A percentile compares a stretch with the other conserved stretches of the same genome.
Conservation (phyloP, 2,888 invertebrate genomes). For the Campoplex nolae region DNA sequence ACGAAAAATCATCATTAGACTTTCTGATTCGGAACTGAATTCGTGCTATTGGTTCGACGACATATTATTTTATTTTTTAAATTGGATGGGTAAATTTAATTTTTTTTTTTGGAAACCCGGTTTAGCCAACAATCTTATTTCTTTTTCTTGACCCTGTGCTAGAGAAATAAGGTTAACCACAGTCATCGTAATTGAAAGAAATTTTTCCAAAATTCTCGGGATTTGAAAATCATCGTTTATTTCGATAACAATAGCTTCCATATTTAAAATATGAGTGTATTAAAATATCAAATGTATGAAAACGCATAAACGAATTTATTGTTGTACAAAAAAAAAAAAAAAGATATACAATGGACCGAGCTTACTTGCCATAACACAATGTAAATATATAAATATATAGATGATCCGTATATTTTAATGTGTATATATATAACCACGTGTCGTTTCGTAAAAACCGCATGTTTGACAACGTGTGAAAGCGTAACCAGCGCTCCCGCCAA, state of each 20-base stretch:
- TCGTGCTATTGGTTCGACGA: neutral
- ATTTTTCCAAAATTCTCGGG: neutral
- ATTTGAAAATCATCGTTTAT: slow-evolving; percentile 45
- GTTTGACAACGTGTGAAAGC: slow-evolving; percentile 33
- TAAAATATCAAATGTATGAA: slow-evolving; percentile 52
- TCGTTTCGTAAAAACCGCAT: slow-evolving; percentile 11
- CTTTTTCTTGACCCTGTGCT: neutral
- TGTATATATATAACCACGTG: slow-evolving; percentile 28
- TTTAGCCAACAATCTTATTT: neutral
- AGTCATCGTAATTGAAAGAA: neutral
- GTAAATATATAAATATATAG: slow-evolving; percentile 47
- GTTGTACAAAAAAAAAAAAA: slow-evolving; percentile 40
- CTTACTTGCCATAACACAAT: slow-evolving; percentile 41
- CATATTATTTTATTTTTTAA: neutral
- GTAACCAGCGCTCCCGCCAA: slow-evolving; percentile 53
- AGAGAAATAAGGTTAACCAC: too few relatives aligned
- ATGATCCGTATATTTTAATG: slow-evolving; percentile 25
- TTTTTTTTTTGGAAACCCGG: neutral
- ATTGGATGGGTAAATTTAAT: neutral
- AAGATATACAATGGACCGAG: slow-evolving; percentile 32
- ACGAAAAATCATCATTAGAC: too few relatives aligned
- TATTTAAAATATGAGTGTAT: slow-evolving; percentile 47
- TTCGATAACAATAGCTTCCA: slow-evolving; percentile 32
- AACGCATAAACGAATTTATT: slow-evolving; percentile 34
- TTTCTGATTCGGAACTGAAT: neutral